Evolutionary conservation across 2,797 vertebrate genomes (phyloP).

Genomic region (Clamator glandarius): DNA sequence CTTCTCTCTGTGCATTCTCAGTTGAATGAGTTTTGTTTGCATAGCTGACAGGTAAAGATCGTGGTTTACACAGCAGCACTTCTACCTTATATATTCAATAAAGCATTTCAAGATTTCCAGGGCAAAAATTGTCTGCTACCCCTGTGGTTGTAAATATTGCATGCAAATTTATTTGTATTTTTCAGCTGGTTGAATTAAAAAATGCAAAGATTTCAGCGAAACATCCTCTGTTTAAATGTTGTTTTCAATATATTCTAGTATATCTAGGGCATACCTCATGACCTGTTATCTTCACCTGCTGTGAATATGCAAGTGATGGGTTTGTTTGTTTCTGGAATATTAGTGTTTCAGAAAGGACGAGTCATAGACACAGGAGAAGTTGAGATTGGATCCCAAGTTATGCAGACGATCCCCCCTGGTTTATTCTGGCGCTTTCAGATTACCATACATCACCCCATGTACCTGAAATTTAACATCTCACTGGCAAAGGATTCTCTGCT

Average conservation of each 20-base stretch:
- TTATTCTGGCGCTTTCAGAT: conserved; percentile 98
- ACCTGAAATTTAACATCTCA: conserved; percentile 95
- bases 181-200: background rate
- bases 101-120: background rate
- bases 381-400: conserved; percentile 91
- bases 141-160: background rate
- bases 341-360: conserved; percentile 89
- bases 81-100: background rate
- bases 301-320: background rate
- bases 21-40: background rate
- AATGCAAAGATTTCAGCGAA: background rate
- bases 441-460: conserved; percentile 90
- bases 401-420: conserved; percentile 93
- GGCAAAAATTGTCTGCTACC: background rate
- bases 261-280: background rate
- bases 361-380: conserved; percentile 95
- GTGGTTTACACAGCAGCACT: background rate
- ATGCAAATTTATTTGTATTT: background rate
- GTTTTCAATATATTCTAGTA: background rate
- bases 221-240: background rate
- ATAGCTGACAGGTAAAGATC: background rate
- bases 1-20: background rate
- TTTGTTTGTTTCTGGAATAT: conserved; percentile 62
- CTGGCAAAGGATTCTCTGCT: conserved; percentile 92
- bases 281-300: background rate